A percentile compares a stretch with the other conserved stretches of the same genome.
Conservation (phyloP, 2,113 vertebrate species). For the Nesogale talazaci region DNA sequence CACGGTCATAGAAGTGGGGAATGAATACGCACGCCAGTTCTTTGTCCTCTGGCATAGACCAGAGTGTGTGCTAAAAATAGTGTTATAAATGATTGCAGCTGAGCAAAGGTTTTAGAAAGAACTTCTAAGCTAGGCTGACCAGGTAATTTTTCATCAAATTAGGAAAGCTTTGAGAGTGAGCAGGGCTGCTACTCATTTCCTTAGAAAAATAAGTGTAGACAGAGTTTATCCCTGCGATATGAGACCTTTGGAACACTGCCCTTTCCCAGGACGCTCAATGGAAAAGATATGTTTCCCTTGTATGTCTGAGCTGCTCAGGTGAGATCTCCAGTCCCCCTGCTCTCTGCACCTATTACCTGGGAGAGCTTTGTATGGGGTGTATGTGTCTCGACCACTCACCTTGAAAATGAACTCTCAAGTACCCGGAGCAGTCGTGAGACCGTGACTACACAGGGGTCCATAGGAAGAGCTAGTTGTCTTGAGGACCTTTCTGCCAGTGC, state of each 20-base stretch:
- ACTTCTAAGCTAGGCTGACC: not conserved
- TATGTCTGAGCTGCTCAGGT: not conserved
- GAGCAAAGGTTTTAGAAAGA: not conserved
- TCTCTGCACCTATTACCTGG: not conserved
- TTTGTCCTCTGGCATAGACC: not conserved
- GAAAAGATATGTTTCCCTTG: not conserved
- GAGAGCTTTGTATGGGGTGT: not conserved
- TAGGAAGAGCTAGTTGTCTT: not conserved
- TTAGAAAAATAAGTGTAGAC: not conserved
- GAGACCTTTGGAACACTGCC: not conserved
- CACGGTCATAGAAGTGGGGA: not conserved
- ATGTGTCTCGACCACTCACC: not conserved
- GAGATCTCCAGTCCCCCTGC: not conserved
- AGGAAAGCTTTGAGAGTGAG: not conserved
- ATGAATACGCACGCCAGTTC: not conserved
- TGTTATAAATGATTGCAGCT: not conserved
- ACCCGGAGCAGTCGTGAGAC: not conserved
- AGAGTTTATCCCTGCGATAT: not conserved
- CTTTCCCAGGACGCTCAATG: not conserved
- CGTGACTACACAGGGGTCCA: not conserved
- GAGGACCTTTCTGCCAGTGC: not conserved
- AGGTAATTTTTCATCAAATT: constrained; percentile 16
- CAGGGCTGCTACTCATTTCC: no score
- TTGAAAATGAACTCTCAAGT: not conserved
- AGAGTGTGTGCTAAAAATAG: not conserved